Conservation (phyloP, 2,888 invertebrate genomes). For the Monoplex corrugatus region DNA sequence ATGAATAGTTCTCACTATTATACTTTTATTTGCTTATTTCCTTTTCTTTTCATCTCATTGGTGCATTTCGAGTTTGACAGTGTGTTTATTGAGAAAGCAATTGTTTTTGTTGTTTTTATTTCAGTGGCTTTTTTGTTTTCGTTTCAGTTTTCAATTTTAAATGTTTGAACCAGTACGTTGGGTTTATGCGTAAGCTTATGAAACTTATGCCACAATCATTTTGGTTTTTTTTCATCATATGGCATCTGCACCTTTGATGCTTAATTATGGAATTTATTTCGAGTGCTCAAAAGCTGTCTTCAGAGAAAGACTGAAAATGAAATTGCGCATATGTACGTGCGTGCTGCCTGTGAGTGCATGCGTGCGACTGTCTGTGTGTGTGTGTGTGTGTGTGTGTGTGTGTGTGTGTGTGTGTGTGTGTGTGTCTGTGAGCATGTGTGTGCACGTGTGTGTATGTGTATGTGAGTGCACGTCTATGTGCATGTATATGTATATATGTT, state of each 20-base stretch:
- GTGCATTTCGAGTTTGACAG: too few species aligned
- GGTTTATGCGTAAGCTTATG: too few species aligned
- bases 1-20: conserved; percentile 6
- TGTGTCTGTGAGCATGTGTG: conserved; percentile 17
- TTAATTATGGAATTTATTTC: too few species aligned
- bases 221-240: too few species aligned
- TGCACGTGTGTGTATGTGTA: too few species aligned
- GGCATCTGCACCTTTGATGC: too few species aligned
- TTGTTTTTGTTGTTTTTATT: background rate
- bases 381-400: conserved; percentile 36
- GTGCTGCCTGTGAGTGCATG: conserved; percentile 17
- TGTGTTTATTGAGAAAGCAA: too few species aligned
- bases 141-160: background rate
- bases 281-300: too few species aligned
- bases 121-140: too few species aligned
- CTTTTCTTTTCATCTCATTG: conserved; percentile 18
- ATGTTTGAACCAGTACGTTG: background rate
- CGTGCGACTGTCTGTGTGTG: conserved; percentile 34
- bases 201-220: too few species aligned
- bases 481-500: too few species aligned
- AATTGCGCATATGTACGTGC: conserved; percentile 4
- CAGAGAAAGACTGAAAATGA: background rate
- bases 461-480: too few species aligned
- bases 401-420: conserved; percentile 21
- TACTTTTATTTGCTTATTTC: conserved; percentile 14